Evolutionary conservation across 2,113 vertebrate species (phyloP).

Genomic region (Syngnathus floridae): DNA sequence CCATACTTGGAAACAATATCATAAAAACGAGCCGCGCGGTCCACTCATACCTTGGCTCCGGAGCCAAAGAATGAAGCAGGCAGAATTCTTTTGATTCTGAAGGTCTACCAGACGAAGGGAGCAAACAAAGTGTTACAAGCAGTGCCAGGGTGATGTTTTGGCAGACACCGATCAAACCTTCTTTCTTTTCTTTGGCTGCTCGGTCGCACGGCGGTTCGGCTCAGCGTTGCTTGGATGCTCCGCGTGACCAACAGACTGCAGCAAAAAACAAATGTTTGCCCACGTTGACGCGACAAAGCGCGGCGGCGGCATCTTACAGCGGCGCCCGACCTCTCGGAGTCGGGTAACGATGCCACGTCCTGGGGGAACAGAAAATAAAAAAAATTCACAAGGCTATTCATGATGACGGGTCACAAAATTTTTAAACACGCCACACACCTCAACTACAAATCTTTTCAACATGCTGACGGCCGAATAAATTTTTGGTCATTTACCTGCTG

Average conservation of each 20-base stretch:
- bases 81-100: slow-evolving; percentile 51
- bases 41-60: slow-evolving; percentile 35
- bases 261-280: background rate
- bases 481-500: slow-evolving; percentile 8
- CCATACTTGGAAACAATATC: background rate
- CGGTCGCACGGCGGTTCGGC: slow-evolving; percentile 4
- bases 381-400: background rate
- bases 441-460: too few species aligned
- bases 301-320: slow-evolving; percentile 21
- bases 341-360: slow-evolving; percentile 20
- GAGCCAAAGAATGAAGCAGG: slow-evolving; percentile 42
- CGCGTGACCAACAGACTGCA: slow-evolving; percentile 47
- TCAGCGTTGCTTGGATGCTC: slow-evolving; percentile 11
- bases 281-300: background rate
- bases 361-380: background rate
- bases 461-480: background rate
- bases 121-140: background rate
- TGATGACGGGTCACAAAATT: too few species aligned
- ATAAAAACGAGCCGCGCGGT: background rate
- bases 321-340: slow-evolving; percentile 41
- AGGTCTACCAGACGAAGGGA: slow-evolving; percentile 30
- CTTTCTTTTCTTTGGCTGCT: slow-evolving; percentile 19
- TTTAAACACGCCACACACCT: too few species aligned
- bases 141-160: background rate
- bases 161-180: slow-evolving; percentile 12